Conservation (phyloP, 2,113 vertebrate species). For the Sebastes schlegelii region DNA sequence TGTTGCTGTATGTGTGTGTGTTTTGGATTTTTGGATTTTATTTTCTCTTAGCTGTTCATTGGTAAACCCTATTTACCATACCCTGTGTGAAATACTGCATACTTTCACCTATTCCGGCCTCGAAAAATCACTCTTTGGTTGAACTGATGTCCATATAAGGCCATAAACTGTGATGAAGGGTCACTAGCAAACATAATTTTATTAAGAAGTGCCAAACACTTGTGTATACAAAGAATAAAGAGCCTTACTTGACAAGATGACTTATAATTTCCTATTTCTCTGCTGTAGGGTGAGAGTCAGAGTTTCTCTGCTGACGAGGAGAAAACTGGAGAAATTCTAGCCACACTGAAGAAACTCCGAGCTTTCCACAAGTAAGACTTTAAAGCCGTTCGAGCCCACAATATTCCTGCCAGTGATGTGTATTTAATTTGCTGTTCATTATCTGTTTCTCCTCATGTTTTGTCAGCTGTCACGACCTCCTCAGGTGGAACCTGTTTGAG, state of each 20-base stretch:
- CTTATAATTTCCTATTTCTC: background rate
- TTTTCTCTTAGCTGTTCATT: background rate
- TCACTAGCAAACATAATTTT: background rate
- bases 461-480: constrained; percentile 89
- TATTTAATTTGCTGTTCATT: background rate
- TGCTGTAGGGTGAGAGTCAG: constrained; percentile 80
- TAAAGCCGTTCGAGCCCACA: background rate
- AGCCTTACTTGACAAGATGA: background rate
- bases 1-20: background rate
- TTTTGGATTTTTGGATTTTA: background rate
- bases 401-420: background rate
- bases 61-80: no score
- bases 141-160: background rate
- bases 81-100: background rate
- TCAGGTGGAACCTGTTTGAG: constrained; percentile 85
- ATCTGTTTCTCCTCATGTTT: constrained; percentile 30
- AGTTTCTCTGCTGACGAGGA: constrained; percentile 75
- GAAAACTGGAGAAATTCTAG: constrained; percentile 74
- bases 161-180: no score
- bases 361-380: constrained; percentile 90
- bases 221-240: no score
- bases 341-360: constrained; percentile 85
- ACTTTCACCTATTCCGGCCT: background rate
- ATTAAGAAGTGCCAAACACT: background rate
- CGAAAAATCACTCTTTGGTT: background rate